These are phyloP conservation scores for Epinotia brunnichana DNA, from an alignment of 2,888 invertebrate genomes.

Conservation along the genomic window DNA sequence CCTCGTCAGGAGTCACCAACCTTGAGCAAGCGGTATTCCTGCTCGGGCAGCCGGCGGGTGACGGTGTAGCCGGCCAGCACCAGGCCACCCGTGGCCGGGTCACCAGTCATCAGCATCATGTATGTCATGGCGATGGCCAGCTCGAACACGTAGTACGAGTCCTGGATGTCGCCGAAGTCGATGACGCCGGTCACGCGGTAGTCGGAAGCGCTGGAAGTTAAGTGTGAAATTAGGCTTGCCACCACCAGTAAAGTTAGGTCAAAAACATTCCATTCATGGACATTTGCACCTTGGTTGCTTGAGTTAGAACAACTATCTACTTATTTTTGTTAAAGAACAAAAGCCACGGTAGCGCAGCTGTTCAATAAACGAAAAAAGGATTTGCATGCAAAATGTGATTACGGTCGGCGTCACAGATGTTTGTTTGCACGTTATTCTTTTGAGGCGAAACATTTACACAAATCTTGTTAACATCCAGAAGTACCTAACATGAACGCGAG, in stretches of 20 bases:
- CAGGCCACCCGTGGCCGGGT: conserved; percentile 85
- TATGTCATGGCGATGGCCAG: conserved; percentile 92
- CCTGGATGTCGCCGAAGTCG: conserved; percentile 93
- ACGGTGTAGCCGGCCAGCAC: conserved; percentile 91
- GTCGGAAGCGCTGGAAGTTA: conserved; percentile 65
- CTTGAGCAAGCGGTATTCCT: conserved; percentile 87
- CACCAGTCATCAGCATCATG: conserved; percentile 87
- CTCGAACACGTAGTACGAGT: conserved; percentile 91
- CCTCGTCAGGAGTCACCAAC: conserved; percentile 64
- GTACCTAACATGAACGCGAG: conserved; percentile 24
- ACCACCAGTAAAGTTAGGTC: neutral
- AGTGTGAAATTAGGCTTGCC: neutral
- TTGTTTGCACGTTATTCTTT: too few relatives aligned
- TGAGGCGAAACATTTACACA: too few relatives aligned
- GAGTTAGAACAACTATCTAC: neutral
- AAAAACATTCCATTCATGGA: neutral
- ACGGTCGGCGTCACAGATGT: too few relatives aligned
- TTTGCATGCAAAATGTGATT: neutral
- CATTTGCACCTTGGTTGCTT: neutral
- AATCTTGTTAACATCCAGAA: neutral
- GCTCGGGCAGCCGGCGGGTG: conserved; percentile 82
- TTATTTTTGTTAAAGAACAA: neutral
- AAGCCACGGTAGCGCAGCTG: neutral
- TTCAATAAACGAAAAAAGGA: neutral
- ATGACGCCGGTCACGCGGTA: conserved; percentile 88